Percentiles rank a stretch among this genome's conserved stretches.
These are phyloP conservation scores for Cryptocephalus moraei DNA, from an alignment of 2,888 invertebrate species.

Conservation along the genomic window DNA sequence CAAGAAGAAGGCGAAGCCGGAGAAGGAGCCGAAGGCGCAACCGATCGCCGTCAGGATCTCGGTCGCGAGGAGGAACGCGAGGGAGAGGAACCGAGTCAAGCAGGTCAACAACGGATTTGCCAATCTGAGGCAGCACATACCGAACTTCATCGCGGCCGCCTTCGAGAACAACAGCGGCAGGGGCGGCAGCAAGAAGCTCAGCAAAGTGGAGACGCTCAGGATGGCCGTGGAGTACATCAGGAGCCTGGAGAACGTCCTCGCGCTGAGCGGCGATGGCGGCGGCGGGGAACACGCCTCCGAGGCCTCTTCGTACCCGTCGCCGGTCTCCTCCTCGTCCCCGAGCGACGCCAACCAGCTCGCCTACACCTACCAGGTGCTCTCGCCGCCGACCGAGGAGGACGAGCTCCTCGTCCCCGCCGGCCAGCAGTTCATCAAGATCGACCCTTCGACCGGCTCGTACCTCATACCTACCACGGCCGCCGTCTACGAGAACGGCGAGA, in stretches of 20 bases:
- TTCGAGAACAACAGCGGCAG: conserved; percentile 55
- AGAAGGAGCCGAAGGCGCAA: conserved; percentile 35
- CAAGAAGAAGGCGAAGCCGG: conserved; percentile 20
- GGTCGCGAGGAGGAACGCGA: conserved; percentile 80
- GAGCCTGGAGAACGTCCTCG: conserved; percentile 65
- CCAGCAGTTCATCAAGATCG: conserved; percentile 46
- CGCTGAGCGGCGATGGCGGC: conserved; percentile 28
- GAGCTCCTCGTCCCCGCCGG: conserved; percentile 39
- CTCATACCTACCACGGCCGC: conserved; percentile 46
- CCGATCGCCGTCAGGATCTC: conserved; percentile 49
- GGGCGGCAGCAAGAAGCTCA: conserved; percentile 65
- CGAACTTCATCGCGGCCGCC: conserved; percentile 65
- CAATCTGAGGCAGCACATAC: conserved; percentile 77
- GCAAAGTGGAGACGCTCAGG: conserved; percentile 79
- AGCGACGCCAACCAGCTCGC: conserved; percentile 5
- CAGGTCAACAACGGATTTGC: conserved; percentile 89
- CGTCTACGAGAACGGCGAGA: conserved; percentile 54
- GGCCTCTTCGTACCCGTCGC: conserved; percentile 40
- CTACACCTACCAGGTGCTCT: conserved; percentile 28
- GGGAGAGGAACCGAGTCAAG: conserved; percentile 86
- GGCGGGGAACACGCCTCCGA: conserved; percentile 4
- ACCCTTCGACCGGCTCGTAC: conserved; percentile 52
- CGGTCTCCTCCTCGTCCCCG: conserved; percentile 25
- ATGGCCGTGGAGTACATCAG: conserved; percentile 88
- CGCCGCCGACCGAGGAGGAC: conserved; percentile 42